phyloP scores from a whole-genome alignment of 2,797 vertebrate genomes.

The Cossypha polioptera region DNA sequence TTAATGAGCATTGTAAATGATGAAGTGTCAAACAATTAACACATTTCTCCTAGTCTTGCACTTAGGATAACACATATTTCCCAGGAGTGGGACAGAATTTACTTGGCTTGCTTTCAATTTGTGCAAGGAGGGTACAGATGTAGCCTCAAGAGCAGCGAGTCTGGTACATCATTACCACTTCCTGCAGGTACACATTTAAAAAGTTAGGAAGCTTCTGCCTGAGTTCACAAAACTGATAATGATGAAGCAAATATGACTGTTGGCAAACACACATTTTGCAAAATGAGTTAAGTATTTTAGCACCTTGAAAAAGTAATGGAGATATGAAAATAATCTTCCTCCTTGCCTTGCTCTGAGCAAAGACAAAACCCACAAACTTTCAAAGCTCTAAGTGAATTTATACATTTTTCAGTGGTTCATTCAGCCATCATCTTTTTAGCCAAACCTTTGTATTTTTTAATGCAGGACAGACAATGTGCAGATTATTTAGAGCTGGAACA shows the following conservation, averaged over 20 bases:
- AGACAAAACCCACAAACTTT: background rate
- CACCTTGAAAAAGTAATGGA: background rate
- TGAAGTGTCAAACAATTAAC: slow-evolving; percentile 62
- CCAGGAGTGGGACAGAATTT: slow-evolving; percentile 9
- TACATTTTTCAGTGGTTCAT: background rate
- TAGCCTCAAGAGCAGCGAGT: background rate
- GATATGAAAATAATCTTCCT: background rate
- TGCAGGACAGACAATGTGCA: background rate
- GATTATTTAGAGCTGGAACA: background rate
- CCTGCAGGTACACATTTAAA: background rate
- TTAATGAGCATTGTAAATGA: slow-evolving; percentile 41
- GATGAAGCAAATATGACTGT: background rate
- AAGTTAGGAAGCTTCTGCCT: background rate
- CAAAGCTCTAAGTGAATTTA: background rate
- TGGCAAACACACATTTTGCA: background rate
- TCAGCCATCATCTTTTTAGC: background rate
- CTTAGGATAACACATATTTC: slow-evolving; percentile 41
- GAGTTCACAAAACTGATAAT: background rate
- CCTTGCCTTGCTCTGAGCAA: background rate
- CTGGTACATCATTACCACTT: background rate
- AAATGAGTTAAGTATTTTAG: background rate
- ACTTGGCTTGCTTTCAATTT: slow-evolving; percentile 45
- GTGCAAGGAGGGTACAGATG: background rate
- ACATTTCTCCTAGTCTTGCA: slow-evolving; percentile 46
- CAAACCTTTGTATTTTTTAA: background rate